Percentiles rank a stretch among this genome's conserved stretches.
Conservation (phyloP, 2,113 vertebrate genomes). For the Pongo pygmaeus region DNA sequence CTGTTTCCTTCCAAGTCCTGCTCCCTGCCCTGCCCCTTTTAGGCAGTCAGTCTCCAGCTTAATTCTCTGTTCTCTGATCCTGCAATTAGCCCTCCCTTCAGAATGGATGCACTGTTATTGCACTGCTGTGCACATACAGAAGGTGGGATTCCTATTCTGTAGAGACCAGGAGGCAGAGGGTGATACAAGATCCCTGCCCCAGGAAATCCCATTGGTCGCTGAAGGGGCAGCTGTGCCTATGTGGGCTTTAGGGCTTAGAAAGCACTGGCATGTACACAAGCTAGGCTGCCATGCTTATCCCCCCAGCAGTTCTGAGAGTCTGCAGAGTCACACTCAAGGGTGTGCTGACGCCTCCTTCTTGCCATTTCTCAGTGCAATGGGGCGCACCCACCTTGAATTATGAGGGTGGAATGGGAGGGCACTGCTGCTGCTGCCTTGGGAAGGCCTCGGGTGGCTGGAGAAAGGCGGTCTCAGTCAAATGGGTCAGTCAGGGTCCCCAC, state of each 20-base stretch:
- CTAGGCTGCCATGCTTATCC: not conserved
- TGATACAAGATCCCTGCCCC: not conserved
- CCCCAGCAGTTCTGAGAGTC: not conserved
- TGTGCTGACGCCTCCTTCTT: no score
- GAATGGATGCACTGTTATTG: not conserved
- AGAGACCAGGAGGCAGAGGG: not conserved
- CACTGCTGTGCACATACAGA: not conserved
- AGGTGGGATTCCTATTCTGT: not conserved
- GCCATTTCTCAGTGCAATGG: not conserved
- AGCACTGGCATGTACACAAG: fast-evolving
- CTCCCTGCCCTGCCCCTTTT: not conserved
- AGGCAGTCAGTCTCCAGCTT: not conserved
- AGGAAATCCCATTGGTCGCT: not conserved
- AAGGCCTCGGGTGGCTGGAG: not conserved
- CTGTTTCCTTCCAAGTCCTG: not conserved
- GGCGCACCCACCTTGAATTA: not conserved
- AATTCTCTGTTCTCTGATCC: not conserved
- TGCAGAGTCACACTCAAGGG: not conserved
- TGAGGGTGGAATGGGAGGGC: not conserved
- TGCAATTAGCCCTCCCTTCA: not conserved
- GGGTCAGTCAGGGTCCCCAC: not conserved
- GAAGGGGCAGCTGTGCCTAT: not conserved
- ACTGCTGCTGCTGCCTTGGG: not conserved
- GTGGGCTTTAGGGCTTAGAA: not conserved
- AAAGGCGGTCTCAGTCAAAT: not conserved